Conservation (phyloP, 2,888 invertebrate species). For the Erebia ligea region DNA sequence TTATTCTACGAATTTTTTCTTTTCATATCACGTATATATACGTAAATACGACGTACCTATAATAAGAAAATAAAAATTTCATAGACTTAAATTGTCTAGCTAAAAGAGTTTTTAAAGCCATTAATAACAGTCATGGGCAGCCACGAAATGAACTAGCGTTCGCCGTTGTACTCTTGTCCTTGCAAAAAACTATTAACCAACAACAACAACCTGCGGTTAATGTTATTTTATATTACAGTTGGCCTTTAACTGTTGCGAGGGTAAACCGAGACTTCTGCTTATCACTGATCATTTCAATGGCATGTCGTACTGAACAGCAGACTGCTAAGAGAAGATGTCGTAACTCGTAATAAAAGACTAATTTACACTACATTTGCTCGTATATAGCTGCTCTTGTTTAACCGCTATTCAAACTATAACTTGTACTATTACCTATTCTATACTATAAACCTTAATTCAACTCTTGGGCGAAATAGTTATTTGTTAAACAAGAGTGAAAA, state of each 20-base stretch:
- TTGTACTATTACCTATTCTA: too few relatives aligned
- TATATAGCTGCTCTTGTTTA: too few relatives aligned
- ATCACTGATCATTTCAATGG: constrained; percentile 15
- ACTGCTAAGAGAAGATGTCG: too few relatives aligned
- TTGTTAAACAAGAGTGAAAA: too few relatives aligned
- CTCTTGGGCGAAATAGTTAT: too few relatives aligned
- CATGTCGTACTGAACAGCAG: neutral
- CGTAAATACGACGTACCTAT: too few relatives aligned
- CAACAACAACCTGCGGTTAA: constrained; percentile 41
- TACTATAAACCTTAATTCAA: too few relatives aligned
- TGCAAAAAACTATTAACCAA: constrained; percentile 40
- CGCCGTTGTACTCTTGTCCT: constrained; percentile 41
- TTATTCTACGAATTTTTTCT: too few relatives aligned
- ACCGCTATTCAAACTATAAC: too few relatives aligned
- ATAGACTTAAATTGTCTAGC: neutral
- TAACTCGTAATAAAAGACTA: too few relatives aligned
- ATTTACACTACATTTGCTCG: too few relatives aligned
- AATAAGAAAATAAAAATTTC: neutral
- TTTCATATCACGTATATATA: too few relatives aligned
- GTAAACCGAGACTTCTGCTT: constrained; percentile 33
- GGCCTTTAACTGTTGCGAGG: constrained; percentile 42
- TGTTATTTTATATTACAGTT: constrained; percentile 38
- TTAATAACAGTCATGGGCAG: constrained; percentile 16
- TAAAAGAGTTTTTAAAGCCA: neutral
- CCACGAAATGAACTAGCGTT: constrained; percentile 13